These are phyloP conservation scores for Cyprinodon variegatus DNA, from an alignment of 2,113 vertebrate genomes.

Conservation along the genomic window DNA sequence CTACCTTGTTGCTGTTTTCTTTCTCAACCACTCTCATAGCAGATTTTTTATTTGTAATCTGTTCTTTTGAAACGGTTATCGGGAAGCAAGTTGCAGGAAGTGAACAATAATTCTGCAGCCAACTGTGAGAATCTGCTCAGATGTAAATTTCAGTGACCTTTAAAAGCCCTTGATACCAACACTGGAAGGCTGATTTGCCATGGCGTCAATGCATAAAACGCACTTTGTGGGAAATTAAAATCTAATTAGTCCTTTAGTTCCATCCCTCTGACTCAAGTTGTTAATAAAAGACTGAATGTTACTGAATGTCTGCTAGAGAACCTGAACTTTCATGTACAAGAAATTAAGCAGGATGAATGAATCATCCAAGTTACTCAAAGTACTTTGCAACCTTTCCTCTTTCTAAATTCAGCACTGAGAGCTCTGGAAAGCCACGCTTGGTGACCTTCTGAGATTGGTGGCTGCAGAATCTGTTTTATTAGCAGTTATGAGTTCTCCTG, in stretches of 20 bases:
- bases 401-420: not conserved
- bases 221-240: conserved; percentile 1
- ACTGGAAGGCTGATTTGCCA: not conserved
- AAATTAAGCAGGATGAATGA: conserved; percentile 4
- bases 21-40: conserved; percentile 2
- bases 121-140: conserved; percentile 45
- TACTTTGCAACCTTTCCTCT: not conserved
- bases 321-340: not conserved
- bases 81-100: conserved; percentile 24
- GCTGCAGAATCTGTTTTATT: conserved; percentile 2
- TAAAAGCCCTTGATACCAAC: conserved; percentile 7
- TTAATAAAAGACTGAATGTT: not conserved
- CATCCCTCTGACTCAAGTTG: not conserved
- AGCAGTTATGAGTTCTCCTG: not conserved
- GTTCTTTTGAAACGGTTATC: conserved; percentile 36
- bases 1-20: not conserved
- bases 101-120: conserved; percentile 28
- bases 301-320: not conserved
- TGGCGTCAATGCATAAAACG: not conserved
- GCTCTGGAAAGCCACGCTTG: not conserved
- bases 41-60: conserved; percentile 35
- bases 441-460: conserved; percentile 14
- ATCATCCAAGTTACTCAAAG: not conserved
- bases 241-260: conserved; percentile 2
- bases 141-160: conserved; percentile 39